Evolutionary conservation across 2,797 vertebrate species (phyloP).

Genomic region (Hapalemur alaotrensis): DNA sequence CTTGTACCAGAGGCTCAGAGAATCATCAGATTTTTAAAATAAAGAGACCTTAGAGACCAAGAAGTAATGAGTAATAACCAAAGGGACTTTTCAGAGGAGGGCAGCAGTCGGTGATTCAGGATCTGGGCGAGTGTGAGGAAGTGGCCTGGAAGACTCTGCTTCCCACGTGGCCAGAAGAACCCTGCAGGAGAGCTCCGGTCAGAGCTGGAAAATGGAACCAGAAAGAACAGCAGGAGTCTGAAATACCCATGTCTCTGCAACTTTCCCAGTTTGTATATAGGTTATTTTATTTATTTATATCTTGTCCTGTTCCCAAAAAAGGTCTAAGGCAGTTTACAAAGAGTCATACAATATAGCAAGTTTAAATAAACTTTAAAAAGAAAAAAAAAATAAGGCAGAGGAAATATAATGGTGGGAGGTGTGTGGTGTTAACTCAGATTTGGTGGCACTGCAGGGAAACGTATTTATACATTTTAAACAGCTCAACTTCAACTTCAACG

Average conservation of each 20-base stretch:
- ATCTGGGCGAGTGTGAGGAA: not conserved
- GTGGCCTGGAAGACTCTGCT: not conserved
- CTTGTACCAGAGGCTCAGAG: not conserved
- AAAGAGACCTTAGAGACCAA: not conserved
- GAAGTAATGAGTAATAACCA: not conserved
- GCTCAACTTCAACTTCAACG: not conserved
- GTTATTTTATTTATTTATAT: not conserved
- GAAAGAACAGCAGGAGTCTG: not conserved
- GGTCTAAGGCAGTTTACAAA: not conserved
- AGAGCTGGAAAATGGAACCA: not conserved
- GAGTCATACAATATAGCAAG: not conserved
- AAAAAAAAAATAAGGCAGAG: not conserved
- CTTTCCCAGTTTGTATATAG: not conserved
- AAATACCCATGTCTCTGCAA: not conserved
- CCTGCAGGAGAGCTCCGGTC: fast-evolving
- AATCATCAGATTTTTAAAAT: not conserved
- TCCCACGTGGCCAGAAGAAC: not conserved
- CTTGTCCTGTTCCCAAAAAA: not conserved
- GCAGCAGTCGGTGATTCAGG: not conserved
- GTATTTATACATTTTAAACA: not conserved
- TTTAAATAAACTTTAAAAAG: constrained; percentile 1
- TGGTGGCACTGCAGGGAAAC: not conserved
- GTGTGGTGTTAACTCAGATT: not conserved
- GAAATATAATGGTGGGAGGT: not conserved
- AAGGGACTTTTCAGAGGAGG: not conserved